phyloP scores from a whole-genome alignment of 2,113 vertebrate species.

The Todiramphus saurophagus region DNA sequence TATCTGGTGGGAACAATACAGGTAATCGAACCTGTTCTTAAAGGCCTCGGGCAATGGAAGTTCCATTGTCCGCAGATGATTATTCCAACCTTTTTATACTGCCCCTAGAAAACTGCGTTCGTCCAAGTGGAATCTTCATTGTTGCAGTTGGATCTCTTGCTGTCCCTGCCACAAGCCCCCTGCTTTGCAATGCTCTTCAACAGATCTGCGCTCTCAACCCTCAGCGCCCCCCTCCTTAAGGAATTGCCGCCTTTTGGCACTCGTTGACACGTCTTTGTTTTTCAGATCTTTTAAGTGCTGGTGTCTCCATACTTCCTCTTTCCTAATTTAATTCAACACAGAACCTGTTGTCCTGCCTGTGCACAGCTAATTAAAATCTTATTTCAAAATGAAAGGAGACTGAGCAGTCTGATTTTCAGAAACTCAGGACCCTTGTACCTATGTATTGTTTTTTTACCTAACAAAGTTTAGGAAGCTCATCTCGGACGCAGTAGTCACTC shows the following conservation, averaged over 20 bases:
- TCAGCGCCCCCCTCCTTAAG: neutral
- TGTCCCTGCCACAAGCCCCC: neutral
- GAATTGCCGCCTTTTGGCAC: neutral
- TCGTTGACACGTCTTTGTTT: neutral
- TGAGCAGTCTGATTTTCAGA: neutral
- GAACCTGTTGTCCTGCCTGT: neutral
- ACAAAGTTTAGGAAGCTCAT: slow-evolving; percentile 14
- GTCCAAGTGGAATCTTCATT: neutral
- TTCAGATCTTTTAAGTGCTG: neutral
- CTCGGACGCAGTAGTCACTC: neutral
- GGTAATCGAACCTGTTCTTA: neutral
- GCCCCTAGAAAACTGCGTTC: neutral
- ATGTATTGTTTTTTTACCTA: neutral
- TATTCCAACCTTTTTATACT: neutral
- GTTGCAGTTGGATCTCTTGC: neutral
- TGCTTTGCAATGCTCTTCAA: neutral
- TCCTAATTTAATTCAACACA: neutral
- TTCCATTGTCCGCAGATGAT: neutral
- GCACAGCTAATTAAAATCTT: slow-evolving; percentile 9
- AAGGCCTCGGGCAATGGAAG: neutral
- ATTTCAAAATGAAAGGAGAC: slow-evolving; percentile 7
- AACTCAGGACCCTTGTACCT: neutral
- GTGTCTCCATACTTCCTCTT: neutral
- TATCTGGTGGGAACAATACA: neutral
- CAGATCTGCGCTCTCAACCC: neutral